These are phyloP conservation scores for Clarias platycephalus DNA, from an alignment of 2,797 vertebrate species.

Conservation along the genomic window DNA sequence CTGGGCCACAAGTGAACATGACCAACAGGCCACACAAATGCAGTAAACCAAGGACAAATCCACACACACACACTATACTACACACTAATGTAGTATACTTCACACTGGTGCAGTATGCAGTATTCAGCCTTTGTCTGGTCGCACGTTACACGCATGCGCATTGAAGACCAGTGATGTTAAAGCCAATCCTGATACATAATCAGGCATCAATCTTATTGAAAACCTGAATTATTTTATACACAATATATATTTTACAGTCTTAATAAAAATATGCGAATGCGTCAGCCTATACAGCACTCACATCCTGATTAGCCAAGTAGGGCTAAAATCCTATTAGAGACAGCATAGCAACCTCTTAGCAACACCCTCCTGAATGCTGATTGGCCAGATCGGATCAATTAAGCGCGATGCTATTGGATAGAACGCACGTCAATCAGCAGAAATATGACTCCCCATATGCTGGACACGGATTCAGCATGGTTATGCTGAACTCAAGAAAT, in stretches of 20 bases:
- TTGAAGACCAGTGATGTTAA: neutral
- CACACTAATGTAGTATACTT: neutral
- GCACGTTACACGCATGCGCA: conserved; percentile 13
- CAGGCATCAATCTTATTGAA: neutral
- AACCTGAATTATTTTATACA: neutral
- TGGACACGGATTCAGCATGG: neutral
- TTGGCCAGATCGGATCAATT: conserved; percentile 7
- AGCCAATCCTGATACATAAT: neutral
- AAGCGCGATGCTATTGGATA: conserved; percentile 30
- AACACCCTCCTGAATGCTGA: conserved; percentile 18
- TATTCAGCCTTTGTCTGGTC: neutral
- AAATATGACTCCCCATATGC: neutral
- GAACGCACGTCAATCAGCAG: conserved; percentile 16
- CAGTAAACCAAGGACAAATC: neutral
- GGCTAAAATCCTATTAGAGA: neutral
- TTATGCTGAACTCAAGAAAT: neutral
- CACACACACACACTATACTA: neutral
- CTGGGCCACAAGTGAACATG: too few relatives aligned
- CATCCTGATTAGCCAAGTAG: neutral
- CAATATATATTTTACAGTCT: too few relatives aligned
- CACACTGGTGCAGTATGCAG: neutral
- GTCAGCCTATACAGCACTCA: neutral
- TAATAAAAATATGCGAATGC: neutral
- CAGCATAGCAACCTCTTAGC: conserved; percentile 3
- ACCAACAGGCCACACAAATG: neutral